phyloP scores from a whole-genome alignment of 2,797 vertebrate species.

The Fundulus diaphanus region DNA sequence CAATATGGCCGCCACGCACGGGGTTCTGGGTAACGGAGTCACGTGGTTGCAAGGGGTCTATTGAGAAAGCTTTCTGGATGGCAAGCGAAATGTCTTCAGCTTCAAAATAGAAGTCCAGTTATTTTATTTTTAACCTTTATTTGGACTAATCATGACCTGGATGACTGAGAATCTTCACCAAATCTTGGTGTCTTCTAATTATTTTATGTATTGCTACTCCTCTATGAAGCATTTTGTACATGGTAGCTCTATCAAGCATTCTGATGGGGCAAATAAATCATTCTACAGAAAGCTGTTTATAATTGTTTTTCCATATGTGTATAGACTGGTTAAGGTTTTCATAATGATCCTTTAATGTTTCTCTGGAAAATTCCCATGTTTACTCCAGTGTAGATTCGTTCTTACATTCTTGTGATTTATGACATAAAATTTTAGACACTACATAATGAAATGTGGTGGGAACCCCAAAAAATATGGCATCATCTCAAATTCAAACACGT shows the following conservation, averaged over 20 bases:
- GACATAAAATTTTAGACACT: constrained; percentile 6
- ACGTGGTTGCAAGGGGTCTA: too few species aligned
- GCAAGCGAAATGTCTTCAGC: too few species aligned
- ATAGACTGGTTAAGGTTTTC: constrained; percentile 22
- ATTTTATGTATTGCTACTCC: neutral
- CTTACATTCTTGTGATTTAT: constrained; percentile 21
- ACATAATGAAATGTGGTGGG: constrained; percentile 1
- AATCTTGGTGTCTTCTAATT: neutral
- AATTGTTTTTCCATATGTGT: constrained; percentile 7
- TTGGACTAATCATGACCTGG: too few species aligned
- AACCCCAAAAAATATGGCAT: constrained; percentile 25
- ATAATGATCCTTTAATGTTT: constrained; percentile 22
- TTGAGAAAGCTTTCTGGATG: too few species aligned
- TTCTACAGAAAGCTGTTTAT: neutral
- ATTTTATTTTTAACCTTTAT: too few species aligned
- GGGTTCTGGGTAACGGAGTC: too few species aligned
- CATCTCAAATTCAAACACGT: constrained; percentile 40
- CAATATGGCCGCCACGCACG: too few species aligned
- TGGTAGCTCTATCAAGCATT: constrained; percentile 8
- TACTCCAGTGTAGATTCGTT: constrained; percentile 3
- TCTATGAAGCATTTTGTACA: neutral
- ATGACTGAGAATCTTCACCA: too few species aligned
- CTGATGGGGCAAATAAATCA: constrained; percentile 20
- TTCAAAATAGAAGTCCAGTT: too few species aligned
- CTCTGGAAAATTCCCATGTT: constrained; percentile 2